Percentiles rank a stretch among this genome's conserved stretches.
Evolutionary conservation across 2,113 vertebrate genomes (phyloP).

Genomic region (Copsychus sechellarum): DNA sequence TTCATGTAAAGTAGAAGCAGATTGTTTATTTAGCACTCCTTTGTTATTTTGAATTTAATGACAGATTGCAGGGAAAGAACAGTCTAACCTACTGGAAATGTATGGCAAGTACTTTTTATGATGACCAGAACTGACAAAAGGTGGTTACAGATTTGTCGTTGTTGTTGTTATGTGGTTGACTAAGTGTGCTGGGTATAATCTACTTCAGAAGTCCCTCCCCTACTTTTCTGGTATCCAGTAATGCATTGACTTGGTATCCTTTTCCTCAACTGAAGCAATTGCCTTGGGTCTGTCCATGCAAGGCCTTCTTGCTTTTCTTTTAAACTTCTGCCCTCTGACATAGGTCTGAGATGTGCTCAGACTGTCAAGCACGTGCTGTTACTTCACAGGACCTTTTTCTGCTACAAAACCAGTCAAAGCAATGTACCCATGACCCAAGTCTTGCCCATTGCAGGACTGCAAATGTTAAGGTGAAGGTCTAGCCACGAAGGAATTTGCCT

Average conservation of each 20-base stretch:
- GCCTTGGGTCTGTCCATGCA: not conserved
- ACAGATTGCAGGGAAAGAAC: not conserved
- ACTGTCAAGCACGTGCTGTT: accelerated
- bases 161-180: not conserved
- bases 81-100: not conserved
- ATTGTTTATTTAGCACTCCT: not conserved
- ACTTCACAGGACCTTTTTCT: not conserved
- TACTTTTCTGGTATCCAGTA: not conserved
- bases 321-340: not conserved
- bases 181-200: not conserved
- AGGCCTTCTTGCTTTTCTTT: not conserved
- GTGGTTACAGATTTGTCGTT: not conserved
- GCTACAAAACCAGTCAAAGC: not conserved
- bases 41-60: not conserved
- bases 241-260: not conserved
- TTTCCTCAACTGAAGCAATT: not conserved
- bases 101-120: not conserved
- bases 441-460: not conserved
- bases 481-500: not conserved
- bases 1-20: not conserved
- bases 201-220: not conserved
- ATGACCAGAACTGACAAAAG: not conserved
- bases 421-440: not conserved
- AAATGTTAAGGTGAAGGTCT: not conserved
- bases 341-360: not conserved